phyloP scores from a whole-genome alignment of 1,140 invertebrate genomes.

The Caenorhabditis briggsae region DNA sequence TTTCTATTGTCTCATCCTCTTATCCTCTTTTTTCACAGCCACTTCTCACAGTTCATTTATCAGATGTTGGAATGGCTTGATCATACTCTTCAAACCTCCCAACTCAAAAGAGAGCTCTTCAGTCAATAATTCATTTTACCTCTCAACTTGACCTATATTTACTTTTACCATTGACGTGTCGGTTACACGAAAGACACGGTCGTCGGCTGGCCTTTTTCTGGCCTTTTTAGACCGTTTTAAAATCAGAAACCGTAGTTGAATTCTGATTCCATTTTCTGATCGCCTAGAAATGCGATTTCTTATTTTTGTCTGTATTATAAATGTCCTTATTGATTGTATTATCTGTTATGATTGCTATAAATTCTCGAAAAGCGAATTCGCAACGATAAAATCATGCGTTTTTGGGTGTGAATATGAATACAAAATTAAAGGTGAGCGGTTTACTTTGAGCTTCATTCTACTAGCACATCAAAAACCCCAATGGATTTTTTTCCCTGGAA shows the following conservation, averaged over 20 bases:
- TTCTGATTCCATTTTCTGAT: neutral
- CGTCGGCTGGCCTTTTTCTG: constrained; percentile 42
- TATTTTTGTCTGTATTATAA: neutral
- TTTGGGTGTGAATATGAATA: constrained; percentile 39
- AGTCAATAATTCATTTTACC: neutral
- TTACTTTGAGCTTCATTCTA: too few relatives aligned
- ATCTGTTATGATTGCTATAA: constrained; percentile 40
- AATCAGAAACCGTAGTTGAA: neutral
- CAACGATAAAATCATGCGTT: neutral
- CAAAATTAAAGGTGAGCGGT: constrained; percentile 24
- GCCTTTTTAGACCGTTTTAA: constrained; percentile 23
- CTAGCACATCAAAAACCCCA: too few relatives aligned
- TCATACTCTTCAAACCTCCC: constrained; percentile 12
- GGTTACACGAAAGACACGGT: constrained; percentile 48
- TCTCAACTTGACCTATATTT: constrained; percentile 24
- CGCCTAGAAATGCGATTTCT: neutral
- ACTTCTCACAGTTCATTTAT: constrained; percentile 10
- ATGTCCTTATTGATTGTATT: neutral
- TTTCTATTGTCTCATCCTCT: constrained; percentile 2
- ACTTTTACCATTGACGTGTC: constrained; percentile 42
- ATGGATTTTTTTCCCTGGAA: too few relatives aligned
- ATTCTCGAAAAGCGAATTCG: constrained; percentile 22
- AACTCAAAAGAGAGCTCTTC: neutral
- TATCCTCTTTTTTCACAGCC: neutral
- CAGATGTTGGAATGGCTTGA: neutral